Evolutionary conservation across 2,888 invertebrate species (phyloP), one percentile per base, ranked within the genome.

Genomic region (Phorcus lineatus): DNA sequence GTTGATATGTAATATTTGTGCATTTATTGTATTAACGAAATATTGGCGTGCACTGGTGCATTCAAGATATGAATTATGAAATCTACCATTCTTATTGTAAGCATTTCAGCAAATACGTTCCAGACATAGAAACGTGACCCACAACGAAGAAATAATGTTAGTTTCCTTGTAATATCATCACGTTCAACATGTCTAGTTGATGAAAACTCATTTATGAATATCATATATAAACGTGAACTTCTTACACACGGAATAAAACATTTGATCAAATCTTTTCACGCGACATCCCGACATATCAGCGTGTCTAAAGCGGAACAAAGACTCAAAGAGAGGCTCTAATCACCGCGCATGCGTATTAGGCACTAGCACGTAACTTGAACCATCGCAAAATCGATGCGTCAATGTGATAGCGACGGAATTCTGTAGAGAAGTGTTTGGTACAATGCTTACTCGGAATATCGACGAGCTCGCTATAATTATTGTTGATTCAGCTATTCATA

Each of bases 401-500:
- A 28, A 62, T 62, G 28, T 16, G 62, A 62, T 62, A 62, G 62
- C 28, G 62, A n/a, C 22, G 24, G 24, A 17, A 62, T 16, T 24
- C 28, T 62, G 62, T 62, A 57, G 62, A 28, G 24, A 62, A n/a
- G 62, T 28, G 19, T 9, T 16, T 16, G 7, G 62, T 17, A 62
- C 62, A 62, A 62, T 62, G 28, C 62, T 62, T 16, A 28, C 28
- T 16, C 47, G 62, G 28, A 28, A 28, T 16, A 62, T 62, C 28
- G 62, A 62, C 62, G 62, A 62, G 24, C 24, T 28, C 24, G 28
- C 47, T 24, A 62, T 62, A 62, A 62, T 62, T 62, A 62, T 28
- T 62, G 62, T 62, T 62, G 62, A 62, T 62, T 62, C 28, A 28
- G 62, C 28, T 28, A 62, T 62, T 62, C 62, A 62, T 62, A 62